Percentiles rank a stretch among this genome's conserved stretches.
Conservation (phyloP, 2,797 vertebrate species). For the Crenuchus spilurus region DNA sequence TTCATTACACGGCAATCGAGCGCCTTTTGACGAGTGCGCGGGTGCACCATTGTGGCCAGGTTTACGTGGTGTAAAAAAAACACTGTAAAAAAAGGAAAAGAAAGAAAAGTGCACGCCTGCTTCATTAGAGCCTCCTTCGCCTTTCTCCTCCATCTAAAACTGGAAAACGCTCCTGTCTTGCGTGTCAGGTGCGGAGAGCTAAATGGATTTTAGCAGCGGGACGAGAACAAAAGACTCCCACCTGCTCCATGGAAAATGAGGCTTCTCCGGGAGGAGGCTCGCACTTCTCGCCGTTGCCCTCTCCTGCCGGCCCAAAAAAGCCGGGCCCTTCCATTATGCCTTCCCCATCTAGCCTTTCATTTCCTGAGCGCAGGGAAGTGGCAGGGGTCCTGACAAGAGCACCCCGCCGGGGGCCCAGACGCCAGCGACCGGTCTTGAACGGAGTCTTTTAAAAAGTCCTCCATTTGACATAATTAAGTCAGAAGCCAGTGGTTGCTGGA, state of each 20-base stretch:
- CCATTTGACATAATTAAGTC: constrained; percentile 83
- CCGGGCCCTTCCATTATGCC: constrained; percentile 80
- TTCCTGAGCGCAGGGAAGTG: constrained; percentile 74
- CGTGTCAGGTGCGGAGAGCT: constrained; percentile 78
- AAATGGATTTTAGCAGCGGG: constrained; percentile 85
- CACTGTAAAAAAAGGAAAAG: not conserved
- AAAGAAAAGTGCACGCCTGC: constrained; percentile 57
- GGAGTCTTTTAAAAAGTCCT: constrained; percentile 75
- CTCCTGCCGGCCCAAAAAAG: constrained; percentile 73
- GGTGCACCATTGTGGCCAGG: constrained; percentile 54
- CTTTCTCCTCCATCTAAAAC: constrained; percentile 50
- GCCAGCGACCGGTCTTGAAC: constrained; percentile 71
- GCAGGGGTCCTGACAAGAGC: constrained; percentile 61
- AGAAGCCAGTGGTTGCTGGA: constrained; percentile 77
- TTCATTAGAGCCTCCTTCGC: constrained; percentile 58
- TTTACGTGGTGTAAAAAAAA: constrained; percentile 12
- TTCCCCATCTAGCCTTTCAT: constrained; percentile 81
- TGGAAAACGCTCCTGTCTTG: constrained; percentile 72
- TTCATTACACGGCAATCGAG: constrained; percentile 68
- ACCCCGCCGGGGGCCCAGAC: constrained; percentile 72
- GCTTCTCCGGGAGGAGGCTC: constrained; percentile 76
- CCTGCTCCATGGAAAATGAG: constrained; percentile 83
- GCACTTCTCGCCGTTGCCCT: constrained; percentile 76
- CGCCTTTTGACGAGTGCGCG: constrained; percentile 69
- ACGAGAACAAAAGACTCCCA: constrained; percentile 84